Conservation (phyloP, 2,797 vertebrate genomes). For the Poeciliopsis paucimaculata region DNA sequence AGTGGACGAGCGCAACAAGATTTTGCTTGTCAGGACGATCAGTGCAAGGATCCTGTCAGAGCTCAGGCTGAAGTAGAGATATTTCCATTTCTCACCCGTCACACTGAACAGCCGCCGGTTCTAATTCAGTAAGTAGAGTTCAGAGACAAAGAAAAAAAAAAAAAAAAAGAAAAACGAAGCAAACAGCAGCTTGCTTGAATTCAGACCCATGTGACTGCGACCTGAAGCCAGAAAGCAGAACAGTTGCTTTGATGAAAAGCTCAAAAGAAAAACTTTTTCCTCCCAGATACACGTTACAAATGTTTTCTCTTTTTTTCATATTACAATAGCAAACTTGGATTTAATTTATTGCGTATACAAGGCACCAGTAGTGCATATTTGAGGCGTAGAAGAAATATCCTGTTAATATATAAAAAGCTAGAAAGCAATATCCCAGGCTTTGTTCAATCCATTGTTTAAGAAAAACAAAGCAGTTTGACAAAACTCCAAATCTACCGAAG, state of each 20-base stretch:
- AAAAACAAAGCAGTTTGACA: neutral
- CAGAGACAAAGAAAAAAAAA: constrained; percentile 33
- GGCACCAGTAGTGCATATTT: neutral
- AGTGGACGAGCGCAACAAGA: constrained; percentile 38
- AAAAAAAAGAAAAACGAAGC: neutral
- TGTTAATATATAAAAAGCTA: neutral
- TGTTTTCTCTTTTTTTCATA: neutral
- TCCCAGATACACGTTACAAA: neutral
- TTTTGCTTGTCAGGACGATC: constrained; percentile 50
- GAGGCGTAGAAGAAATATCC: neutral
- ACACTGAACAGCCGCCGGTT: constrained; percentile 31
- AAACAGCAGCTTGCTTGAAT: constrained; percentile 8
- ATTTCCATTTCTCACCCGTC: constrained; percentile 51
- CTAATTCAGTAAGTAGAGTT: constrained; percentile 37
- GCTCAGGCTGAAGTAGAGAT: constrained; percentile 32
- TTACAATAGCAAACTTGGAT: neutral
- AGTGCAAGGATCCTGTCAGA: constrained; percentile 29
- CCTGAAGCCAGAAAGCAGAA: constrained; percentile 15
- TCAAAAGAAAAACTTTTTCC: neutral
- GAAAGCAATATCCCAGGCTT: neutral
- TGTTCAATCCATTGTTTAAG: neutral
- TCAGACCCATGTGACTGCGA: neutral
- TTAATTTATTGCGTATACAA: neutral
- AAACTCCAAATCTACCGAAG: neutral
- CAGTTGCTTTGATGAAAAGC: neutral